Conservation (phyloP, 2,113 vertebrate genomes). For the Hydrochoerus hydrochaeris region DNA sequence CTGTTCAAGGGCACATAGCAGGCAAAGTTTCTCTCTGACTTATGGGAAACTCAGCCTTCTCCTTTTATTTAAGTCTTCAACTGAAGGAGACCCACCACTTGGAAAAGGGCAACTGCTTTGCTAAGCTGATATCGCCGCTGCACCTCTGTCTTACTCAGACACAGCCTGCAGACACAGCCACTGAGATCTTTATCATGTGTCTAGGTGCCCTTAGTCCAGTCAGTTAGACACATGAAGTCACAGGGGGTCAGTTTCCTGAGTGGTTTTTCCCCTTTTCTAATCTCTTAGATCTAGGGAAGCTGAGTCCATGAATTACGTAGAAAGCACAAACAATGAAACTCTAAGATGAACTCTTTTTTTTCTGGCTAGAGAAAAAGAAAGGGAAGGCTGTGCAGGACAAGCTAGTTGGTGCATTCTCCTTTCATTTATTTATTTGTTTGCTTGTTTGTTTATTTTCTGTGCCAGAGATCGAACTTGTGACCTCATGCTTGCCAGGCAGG, state of each 20-base stretch:
- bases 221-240: background rate
- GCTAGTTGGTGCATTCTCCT: background rate
- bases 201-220: background rate
- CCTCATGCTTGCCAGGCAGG: too few species aligned
- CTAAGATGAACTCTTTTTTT: background rate
- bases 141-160: background rate
- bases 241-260: background rate
- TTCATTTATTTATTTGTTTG: too few species aligned
- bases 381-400: background rate
- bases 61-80: background rate
- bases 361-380: background rate
- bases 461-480: too few species aligned
- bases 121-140: background rate
- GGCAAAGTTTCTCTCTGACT: background rate
- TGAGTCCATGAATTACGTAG: background rate
- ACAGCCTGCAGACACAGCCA: background rate
- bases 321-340: background rate
- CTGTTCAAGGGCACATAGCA: background rate
- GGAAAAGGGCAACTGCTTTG: background rate
- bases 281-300: background rate
- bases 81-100: background rate
- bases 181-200: background rate
- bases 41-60: background rate
- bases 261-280: background rate
- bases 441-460: too few species aligned